Conservation (phyloP, 2,888 invertebrate genomes). For the Polyommatus icarus region DNA sequence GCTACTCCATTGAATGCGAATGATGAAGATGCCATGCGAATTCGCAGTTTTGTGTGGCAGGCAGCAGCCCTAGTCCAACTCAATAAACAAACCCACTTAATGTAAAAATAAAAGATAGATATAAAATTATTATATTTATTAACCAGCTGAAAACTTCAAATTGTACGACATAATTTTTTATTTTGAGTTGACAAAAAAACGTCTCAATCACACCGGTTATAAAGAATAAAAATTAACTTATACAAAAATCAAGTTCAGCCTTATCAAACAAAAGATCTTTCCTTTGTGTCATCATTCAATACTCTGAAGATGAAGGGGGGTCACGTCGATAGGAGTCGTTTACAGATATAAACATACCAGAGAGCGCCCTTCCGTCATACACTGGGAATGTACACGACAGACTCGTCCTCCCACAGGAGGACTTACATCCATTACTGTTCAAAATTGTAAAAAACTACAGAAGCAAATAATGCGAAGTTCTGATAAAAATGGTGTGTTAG, state of each 20-base stretch:
- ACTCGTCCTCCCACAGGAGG: conserved; percentile 47
- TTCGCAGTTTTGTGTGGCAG: no score
- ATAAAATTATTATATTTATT: conserved; percentile 74
- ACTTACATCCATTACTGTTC: conserved; percentile 56
- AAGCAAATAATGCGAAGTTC: conserved; percentile 53
- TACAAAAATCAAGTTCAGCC: conserved; percentile 76
- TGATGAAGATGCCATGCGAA: no score
- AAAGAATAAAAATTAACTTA: conserved; percentile 75
- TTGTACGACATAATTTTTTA: conserved; percentile 66
- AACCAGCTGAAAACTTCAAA: conserved; percentile 73
- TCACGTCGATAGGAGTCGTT: conserved; percentile 56
- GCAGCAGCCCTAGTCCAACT: neutral
- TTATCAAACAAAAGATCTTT: conserved; percentile 78
- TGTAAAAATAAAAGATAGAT: conserved; percentile 52
- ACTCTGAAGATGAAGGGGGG: conserved; percentile 67
- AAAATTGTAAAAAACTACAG: conserved; percentile 62
- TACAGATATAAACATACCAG: conserved; percentile 62
- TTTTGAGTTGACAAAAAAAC: conserved; percentile 62
- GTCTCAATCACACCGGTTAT: conserved; percentile 69
- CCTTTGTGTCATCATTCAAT: conserved; percentile 66
- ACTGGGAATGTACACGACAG: conserved; percentile 73
- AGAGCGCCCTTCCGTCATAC: conserved; percentile 72
- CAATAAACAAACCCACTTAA: neutral
- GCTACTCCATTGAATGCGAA: no score
- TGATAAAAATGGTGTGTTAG: conserved; percentile 44